phyloP scores from a whole-genome alignment of 2,113 vertebrate genomes.

The Rhea pennata region DNA sequence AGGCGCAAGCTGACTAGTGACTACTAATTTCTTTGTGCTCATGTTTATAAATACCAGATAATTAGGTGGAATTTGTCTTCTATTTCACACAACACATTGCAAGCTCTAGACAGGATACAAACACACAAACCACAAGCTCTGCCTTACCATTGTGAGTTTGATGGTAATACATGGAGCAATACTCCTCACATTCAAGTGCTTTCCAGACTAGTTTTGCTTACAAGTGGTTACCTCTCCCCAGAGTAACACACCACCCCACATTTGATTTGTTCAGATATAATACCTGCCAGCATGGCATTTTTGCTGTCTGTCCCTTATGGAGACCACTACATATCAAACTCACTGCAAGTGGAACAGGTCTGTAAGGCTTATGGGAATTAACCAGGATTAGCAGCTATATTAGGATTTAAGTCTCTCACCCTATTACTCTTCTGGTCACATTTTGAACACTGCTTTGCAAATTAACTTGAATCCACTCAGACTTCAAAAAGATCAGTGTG shows the following conservation, averaged over 20 bases:
- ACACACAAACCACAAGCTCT: background rate
- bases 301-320: background rate
- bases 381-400: slow-evolving; percentile 80
- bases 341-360: slow-evolving; percentile 59
- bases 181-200: background rate
- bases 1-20: background rate
- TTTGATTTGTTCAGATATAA: background rate
- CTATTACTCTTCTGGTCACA: slow-evolving; percentile 71
- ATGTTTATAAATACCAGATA: background rate
- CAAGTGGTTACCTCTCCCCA: background rate
- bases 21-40: background rate
- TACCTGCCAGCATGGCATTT: slow-evolving; percentile 51
- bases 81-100: accelerated
- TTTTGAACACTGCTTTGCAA: slow-evolving; percentile 50
- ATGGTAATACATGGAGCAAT: accelerated
- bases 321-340: background rate
- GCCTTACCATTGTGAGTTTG: background rate
- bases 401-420: slow-evolving; percentile 81
- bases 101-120: background rate
- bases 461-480: slow-evolving; percentile 38
- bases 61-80: background rate
- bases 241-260: background rate
- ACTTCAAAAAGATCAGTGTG: background rate
- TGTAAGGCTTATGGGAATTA: slow-evolving; percentile 75
- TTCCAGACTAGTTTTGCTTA: background rate